A percentile compares a stretch with the other conserved stretches of the same genome.
Evolutionary conservation across 2,888 invertebrate genomes (phyloP).

Genomic region (Ornithoptera priamus): DNA sequence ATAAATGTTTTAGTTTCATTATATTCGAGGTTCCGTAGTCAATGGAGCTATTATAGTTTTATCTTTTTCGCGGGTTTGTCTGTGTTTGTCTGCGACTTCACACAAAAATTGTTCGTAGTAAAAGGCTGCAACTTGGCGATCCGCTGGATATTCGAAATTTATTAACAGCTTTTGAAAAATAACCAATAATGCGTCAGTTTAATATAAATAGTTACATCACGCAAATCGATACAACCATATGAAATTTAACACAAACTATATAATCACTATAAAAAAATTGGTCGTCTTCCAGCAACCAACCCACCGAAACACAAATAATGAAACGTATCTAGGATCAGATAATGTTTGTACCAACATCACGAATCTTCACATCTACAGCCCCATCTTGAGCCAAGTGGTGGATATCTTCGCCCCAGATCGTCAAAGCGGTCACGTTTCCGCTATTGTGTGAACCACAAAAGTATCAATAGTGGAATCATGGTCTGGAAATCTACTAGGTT

Average conservation of each 20-base stretch:
- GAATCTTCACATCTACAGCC: conserved; percentile 22
- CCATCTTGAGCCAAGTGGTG: conserved; percentile 27
- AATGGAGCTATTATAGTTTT: too few species aligned
- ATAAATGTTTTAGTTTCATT: too few species aligned
- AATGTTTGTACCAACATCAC: conserved; percentile 23
- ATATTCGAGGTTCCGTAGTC: too few species aligned
- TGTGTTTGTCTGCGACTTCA: too few species aligned
- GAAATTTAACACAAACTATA: too few species aligned
- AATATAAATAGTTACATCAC: neutral
- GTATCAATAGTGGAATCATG: conserved; percentile 26
- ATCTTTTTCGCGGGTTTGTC: too few species aligned
- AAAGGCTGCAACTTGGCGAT: neutral
- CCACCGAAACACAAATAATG: conserved; percentile 8
- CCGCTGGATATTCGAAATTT: neutral
- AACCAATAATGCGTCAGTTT: neutral
- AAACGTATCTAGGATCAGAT: conserved; percentile 21
- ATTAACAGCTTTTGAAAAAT: neutral
- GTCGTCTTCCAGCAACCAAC: neutral
- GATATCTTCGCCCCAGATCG: conserved; percentile 63
- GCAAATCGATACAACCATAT: too few species aligned
- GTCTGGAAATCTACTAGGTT: conserved; percentile 17
- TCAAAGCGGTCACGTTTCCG: conserved; percentile 62
- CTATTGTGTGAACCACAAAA: conserved; percentile 63
- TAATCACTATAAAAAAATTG: too few species aligned
- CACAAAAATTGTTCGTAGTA: neutral